phyloP scores from a whole-genome alignment of 2,113 vertebrate species.

The Xerus inauris region DNA sequence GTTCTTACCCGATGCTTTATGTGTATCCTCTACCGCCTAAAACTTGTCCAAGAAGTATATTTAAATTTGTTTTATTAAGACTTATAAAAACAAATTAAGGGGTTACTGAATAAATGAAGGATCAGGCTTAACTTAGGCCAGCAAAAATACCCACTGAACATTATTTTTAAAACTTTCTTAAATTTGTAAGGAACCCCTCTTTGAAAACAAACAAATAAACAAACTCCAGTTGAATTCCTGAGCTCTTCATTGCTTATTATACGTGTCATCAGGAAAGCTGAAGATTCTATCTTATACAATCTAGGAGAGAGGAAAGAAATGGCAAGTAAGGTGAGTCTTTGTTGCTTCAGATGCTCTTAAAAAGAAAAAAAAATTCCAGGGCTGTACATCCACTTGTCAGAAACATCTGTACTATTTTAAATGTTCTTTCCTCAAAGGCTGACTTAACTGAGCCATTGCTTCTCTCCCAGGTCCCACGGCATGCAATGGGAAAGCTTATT shows the following conservation, averaged over 20 bases:
- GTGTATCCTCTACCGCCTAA: constrained; percentile 12
- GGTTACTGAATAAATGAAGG: background rate
- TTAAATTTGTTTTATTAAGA: background rate
- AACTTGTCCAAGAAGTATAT: background rate
- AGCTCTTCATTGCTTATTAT: background rate
- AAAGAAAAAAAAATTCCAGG: background rate
- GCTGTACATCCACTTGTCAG: background rate
- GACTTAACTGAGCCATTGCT: background rate
- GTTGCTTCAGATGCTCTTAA: background rate
- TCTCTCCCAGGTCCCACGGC: background rate
- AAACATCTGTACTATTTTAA: background rate
- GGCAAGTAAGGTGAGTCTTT: background rate
- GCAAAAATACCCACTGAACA: background rate
- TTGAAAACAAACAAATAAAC: background rate
- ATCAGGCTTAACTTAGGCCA: background rate
- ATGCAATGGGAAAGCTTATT: background rate
- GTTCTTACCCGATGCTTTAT: constrained; percentile 40
- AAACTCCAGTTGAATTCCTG: background rate
- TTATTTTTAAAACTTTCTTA: constrained; percentile 17
- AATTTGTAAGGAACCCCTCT: background rate
- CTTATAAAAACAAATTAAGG: constrained; percentile 17
- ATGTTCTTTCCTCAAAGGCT: background rate
- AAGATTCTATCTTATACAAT: background rate
- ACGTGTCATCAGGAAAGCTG: background rate
- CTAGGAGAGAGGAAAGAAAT: background rate